Evolutionary conservation across 2,113 vertebrate species (phyloP).

Genomic region (Nestor notabilis): DNA sequence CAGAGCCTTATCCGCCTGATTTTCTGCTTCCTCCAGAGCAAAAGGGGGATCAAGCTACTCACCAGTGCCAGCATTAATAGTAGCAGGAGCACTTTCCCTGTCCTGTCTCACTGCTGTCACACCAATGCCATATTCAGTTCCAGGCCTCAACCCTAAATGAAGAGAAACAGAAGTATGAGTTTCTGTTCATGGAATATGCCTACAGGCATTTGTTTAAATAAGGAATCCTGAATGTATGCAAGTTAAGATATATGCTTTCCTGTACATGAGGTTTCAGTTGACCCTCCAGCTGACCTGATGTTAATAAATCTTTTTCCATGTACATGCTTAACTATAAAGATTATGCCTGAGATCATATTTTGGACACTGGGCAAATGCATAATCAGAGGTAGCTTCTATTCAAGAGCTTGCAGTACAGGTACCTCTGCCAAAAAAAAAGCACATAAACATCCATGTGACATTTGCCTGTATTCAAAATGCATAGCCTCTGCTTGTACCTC

Average conservation of each 20-base stretch:
- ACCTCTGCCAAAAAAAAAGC: not conserved
- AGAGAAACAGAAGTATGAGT: not conserved
- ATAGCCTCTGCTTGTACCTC: not conserved
- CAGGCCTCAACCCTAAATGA: constrained; percentile 86
- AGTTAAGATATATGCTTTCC: not conserved
- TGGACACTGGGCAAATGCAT: not conserved
- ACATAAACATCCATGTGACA: not conserved
- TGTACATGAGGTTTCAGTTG: not conserved
- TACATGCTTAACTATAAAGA: not conserved
- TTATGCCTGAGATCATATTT: not conserved
- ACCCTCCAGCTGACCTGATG: not conserved
- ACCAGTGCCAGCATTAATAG: constrained; percentile 95
- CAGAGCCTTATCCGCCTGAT: not conserved
- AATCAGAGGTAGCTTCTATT: not conserved
- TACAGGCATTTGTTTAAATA: not conserved
- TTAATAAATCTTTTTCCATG: not conserved
- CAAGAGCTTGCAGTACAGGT: not conserved
- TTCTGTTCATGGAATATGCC: not conserved
- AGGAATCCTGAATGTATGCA: not conserved
- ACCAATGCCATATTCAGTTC: constrained; percentile 95
- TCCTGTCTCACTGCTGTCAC: constrained; percentile 92
- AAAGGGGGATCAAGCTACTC: constrained; percentile 12
- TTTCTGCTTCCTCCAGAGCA: not conserved
- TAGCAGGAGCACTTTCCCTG: constrained; percentile 89
- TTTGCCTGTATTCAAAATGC: not conserved